Conservation (phyloP, 2,888 invertebrate species). For the Phania funesta region DNA sequence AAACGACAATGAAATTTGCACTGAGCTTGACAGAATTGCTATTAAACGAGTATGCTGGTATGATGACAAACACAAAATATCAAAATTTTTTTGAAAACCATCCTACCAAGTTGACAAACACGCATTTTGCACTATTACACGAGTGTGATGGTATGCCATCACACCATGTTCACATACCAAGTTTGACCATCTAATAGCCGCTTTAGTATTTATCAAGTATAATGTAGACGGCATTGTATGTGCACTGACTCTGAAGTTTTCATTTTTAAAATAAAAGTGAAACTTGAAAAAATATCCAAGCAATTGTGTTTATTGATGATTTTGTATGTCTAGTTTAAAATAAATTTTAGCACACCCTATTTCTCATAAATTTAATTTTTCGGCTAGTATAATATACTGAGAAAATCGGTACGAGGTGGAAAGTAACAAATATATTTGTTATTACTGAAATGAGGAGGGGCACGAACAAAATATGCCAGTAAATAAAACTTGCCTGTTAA, state of each 20-base stretch:
- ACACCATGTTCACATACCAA: too few relatives aligned
- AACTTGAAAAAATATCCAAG: conserved; percentile 36
- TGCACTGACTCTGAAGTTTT: background rate
- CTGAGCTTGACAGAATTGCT: too few relatives aligned
- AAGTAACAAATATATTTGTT: background rate
- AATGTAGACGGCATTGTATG: too few relatives aligned
- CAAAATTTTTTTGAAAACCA: too few relatives aligned
- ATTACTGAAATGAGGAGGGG: conserved; percentile 55
- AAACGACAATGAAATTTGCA: too few relatives aligned
- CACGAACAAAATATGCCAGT: conserved; percentile 50
- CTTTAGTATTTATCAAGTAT: too few relatives aligned
- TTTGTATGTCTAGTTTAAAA: background rate
- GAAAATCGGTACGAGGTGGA: background rate
- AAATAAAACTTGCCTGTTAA: conserved; percentile 31
- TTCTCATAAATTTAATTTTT: background rate
- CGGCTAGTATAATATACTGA: background rate
- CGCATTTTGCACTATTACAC: too few relatives aligned
- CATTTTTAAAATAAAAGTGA: conserved; percentile 55
- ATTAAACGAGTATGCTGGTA: too few relatives aligned
- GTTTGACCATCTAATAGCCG: too few relatives aligned
- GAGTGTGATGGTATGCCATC: too few relatives aligned
- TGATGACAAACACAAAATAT: too few relatives aligned
- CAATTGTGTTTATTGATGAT: conserved; percentile 53
- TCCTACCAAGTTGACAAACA: too few relatives aligned
- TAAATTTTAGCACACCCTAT: background rate